Base-by-base conservation (phyloP, 2,888 invertebrate species). In the Dynastes tityus region DNA sequence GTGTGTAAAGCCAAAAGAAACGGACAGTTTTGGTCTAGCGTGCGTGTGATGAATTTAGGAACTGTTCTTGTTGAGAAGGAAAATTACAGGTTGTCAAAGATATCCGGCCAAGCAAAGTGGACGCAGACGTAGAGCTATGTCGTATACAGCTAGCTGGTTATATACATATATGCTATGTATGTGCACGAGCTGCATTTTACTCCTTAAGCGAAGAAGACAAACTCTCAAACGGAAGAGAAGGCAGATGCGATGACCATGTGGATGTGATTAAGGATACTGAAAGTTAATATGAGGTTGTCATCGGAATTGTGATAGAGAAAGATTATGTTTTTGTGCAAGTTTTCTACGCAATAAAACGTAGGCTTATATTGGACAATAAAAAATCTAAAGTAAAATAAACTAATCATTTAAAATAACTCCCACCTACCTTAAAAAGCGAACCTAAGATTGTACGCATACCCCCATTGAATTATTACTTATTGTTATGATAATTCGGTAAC, bases 381-480 rank as follows among this genome's bases (percentile, higher is more conserved):
- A 5, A 5, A 37, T 37, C 5, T 5, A 5, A 37, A 5, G 32
- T 5, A 37, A 37, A 37, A 11, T 45, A 11, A 37, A 5, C 32
- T 37, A 37, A 45, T 45, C 45, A 45, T 45, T 11, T 45, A 45
- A 45, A 11, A 8, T 45, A 11, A 45, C 45, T 45, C 45, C 45
- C 45, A 45, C 45, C 45, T 45, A 45, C 45, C 9, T 45, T 1
- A 45, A 45, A 8, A 45, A 45, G 8, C 1, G 45, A 45, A 45
- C 2, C 45, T 45, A 45, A 45, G 8, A 2, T 45, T 11, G 45
- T 8, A 29, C 64, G 75, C 13, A 75, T 64, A 13, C 63, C 45
- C 64, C 75, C 67, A 78, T 78, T 74, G 74, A 78, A 78, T 78
- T 78, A 78, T 78, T 74, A 74, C 67, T 61, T 67, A 75, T 78